Conservation (phyloP, 2,113 vertebrate species). For the Rhea americana region DNA sequence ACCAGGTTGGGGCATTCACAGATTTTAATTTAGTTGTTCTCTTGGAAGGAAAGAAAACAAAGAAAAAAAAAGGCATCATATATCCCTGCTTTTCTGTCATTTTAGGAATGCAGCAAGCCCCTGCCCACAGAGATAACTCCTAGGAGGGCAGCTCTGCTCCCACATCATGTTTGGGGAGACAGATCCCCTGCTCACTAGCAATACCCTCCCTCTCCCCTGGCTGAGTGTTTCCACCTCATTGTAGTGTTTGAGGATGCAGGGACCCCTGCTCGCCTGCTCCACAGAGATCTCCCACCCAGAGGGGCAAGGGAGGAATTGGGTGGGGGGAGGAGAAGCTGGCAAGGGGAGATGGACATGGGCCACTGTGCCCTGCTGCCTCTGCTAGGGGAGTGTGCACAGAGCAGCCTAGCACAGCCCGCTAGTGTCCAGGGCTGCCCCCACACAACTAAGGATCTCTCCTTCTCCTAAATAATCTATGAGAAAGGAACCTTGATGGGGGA, state of each 20-base stretch:
- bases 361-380: too few species aligned
- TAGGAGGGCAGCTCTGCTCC: too few species aligned
- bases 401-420: too few species aligned
- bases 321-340: background rate
- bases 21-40: slow-evolving; percentile 77
- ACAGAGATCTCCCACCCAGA: background rate
- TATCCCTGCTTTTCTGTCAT: background rate
- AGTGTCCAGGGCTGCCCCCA: too few species aligned
- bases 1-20: slow-evolving; percentile 63
- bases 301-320: background rate
- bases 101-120: background rate
- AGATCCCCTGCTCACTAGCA: too few species aligned
- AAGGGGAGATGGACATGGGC: background rate
- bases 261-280: background rate
- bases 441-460: background rate
- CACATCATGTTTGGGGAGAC: too few species aligned
- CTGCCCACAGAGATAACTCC: background rate
- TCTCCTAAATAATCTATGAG: background rate
- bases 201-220: too few species aligned
- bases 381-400: too few species aligned
- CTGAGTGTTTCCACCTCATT: background rate
- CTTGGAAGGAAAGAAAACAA: slow-evolving; percentile 31
- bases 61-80: slow-evolving; percentile 64
- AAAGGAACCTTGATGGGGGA: slow-evolving; percentile 25
- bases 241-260: slow-evolving; percentile 4